Conservation (phyloP, 2,888 invertebrate genomes). For the Andrena haemorrhoa region DNA sequence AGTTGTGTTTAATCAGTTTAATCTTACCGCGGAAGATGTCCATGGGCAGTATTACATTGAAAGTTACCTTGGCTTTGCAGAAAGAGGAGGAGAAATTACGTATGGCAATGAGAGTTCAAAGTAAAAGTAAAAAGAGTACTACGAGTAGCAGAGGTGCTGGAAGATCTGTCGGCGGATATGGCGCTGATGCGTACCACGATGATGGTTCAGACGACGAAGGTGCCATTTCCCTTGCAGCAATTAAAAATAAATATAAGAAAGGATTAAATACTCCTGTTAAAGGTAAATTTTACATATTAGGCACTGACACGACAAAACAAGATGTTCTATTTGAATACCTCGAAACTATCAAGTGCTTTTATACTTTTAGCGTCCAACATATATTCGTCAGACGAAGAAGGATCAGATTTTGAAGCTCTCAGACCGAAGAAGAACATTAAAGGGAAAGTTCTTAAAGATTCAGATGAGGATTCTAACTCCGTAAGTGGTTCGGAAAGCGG, state of each 20-base stretch:
- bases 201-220: slow-evolving; percentile 98
- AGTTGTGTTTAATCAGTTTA: slow-evolving; percentile 42
- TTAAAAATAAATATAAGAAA: slow-evolving; percentile 97
- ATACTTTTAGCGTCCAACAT: slow-evolving; percentile 87
- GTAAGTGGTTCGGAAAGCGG: slow-evolving; percentile 84
- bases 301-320: background rate
- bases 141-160: slow-evolving; percentile 84
- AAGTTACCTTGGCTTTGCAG: slow-evolving; percentile 84
- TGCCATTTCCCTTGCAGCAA: slow-evolving; percentile 95
- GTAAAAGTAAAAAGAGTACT: slow-evolving; percentile 86
- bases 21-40: slow-evolving; percentile 2
- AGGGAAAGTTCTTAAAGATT: slow-evolving; percentile 92
- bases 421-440: slow-evolving; percentile 91
- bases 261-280: slow-evolving; percentile 84
- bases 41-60: background rate
- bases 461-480: slow-evolving; percentile 87
- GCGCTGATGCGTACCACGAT: slow-evolving; percentile 86
- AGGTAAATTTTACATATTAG: slow-evolving; percentile 77
- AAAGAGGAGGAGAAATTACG: slow-evolving; percentile 98
- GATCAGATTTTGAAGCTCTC: slow-evolving; percentile 92
- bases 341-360: slow-evolving; percentile 14
- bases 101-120: slow-evolving; percentile 92
- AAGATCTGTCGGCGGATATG: slow-evolving; percentile 85
- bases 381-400: slow-evolving; percentile 95
- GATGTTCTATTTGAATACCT: background rate